Evolutionary conservation across 1,140 invertebrate genomes (phyloP), one percentile per base, ranked within the genome.

Genomic region (Drosophila virilis): DNA sequence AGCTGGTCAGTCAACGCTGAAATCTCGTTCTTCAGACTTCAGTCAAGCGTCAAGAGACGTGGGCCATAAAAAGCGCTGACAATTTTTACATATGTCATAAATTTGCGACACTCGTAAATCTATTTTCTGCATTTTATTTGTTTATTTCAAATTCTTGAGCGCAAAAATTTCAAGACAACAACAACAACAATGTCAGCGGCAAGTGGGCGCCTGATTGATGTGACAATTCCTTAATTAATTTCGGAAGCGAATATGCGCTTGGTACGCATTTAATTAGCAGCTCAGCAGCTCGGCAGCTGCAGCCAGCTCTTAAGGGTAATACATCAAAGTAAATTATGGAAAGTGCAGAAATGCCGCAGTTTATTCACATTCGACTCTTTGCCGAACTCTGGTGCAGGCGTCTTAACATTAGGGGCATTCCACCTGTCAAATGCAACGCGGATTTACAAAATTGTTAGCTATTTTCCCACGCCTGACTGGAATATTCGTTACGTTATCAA

Each of bases 41-140:
- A 74, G 58, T 74, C 66, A 62, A 58, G 57, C 58, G 66, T 70
- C 67, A 52, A 60, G 43, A 28, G 67, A 46, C 60, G 64, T 50
- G 42, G 57, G 60, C 52, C 77, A 61, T 64, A 75, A 78, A 68
- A 70, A 64, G 52, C 52, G 57, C 65, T 83, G 83, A 83, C 84
- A 83, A 62, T 76, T 76, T 86, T 86, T 89, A 86, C 83, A 89
- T 88, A 69, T 86, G 84, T 85, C 83, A 86, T 86, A 86, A 86
- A 88, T 86, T 86, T 77, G 54, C 58, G 61, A 77, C 48, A 83
- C 60, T 77, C 68, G 73, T 88, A 86, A 86, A 86, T 86, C 83
- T 86, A 86, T 86, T 86, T 89, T 78, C 73, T 79, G 83, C 83
- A 86, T 88, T 86, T 86, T 86, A 86, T 86, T 86, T 86, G 83